Percentiles rank a stretch among this genome's conserved stretches.
Evolutionary conservation across 2,797 vertebrate species (phyloP).

Genomic region (Eutrigla gurnardus): DNA sequence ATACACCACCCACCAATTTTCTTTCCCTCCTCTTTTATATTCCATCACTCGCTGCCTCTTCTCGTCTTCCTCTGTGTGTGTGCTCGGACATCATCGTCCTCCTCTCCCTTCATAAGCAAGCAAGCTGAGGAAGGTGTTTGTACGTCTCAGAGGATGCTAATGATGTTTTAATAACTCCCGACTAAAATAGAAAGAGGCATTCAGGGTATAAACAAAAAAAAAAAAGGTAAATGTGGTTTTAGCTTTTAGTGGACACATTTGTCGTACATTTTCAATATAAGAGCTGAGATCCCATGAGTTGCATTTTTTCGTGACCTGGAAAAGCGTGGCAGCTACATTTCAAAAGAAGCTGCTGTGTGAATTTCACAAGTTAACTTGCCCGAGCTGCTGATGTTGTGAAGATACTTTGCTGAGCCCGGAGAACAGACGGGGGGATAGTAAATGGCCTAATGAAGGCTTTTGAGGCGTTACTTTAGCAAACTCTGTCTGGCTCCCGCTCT

Average conservation of each 20-base stretch:
- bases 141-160: constrained; percentile 25
- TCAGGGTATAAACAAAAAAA: not conserved
- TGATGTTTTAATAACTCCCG: constrained; percentile 26
- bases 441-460: constrained; percentile 26
- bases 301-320: constrained; percentile 24
- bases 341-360: constrained; percentile 35
- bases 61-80: constrained; percentile 3
- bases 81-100: constrained; percentile 9
- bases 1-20: constrained; percentile 42
- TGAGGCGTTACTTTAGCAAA: constrained; percentile 35
- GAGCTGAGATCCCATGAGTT: constrained; percentile 22
- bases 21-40: constrained; percentile 28
- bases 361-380: constrained; percentile 56
- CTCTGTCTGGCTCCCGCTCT: constrained; percentile 12
- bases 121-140: constrained; percentile 14
- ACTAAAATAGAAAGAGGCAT: not conserved
- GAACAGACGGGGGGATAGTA: constrained; percentile 33
- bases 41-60: constrained; percentile 18
- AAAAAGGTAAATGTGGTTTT: not conserved
- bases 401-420: constrained; percentile 55
- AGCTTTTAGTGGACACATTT: constrained; percentile 14
- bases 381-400: constrained; percentile 60
- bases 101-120: constrained; percentile 15
- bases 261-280: constrained; percentile 13
- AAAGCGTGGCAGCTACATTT: constrained; percentile 37